Base-by-base conservation (phyloP, 2,888 invertebrate species). In the Agonopterix arenella region DNA sequence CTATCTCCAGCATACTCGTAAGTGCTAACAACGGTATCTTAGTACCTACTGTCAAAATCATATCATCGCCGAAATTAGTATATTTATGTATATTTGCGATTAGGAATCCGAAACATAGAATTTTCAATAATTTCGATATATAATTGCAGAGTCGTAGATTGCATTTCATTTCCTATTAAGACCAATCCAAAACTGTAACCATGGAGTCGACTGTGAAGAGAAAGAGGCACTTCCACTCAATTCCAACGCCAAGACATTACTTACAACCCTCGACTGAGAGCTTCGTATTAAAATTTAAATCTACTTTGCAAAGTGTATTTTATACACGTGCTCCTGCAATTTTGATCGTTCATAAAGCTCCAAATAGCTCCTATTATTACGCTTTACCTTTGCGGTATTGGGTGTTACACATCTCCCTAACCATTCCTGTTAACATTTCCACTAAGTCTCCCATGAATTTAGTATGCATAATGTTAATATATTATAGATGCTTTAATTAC, bases 201-300 rank as follows among this genome's bases (percentile, higher is more conserved):
- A 28, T 5, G 5, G 28, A 28, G 7, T 5, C 5, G 28, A 28
- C 28, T 28, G 28, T 1, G 28, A 28, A 28, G 54, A 57, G 57
- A 57, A 54, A 52, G 63, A 56, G 60, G 60, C 70, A 65, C 66
- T 59, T 86, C 89, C 88, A 84, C 69, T 67, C 66, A 70, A 78
- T 83, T 76, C 80, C 69, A 82, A 83, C 82, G 74, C 66, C 70
- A 80, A 83, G 84, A 84, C 84, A 80, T 84, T 77, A 84, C 80
- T 78, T 77, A 78, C 81, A 77, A 82, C 85, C 88, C 85, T 79
- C 85, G 70, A 78, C 83, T 82, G 83, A 85, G 84, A 86, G 85
- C 85, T 81, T 79, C 76, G 85, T 88, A 86, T 88, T 89, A 89
- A 89, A 89, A 88, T 89, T 89, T 89, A 89, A 89, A 89, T 88